Base-by-base conservation (phyloP, 2,113 vertebrate genomes). In the Oplegnathus fasciatus region DNA sequence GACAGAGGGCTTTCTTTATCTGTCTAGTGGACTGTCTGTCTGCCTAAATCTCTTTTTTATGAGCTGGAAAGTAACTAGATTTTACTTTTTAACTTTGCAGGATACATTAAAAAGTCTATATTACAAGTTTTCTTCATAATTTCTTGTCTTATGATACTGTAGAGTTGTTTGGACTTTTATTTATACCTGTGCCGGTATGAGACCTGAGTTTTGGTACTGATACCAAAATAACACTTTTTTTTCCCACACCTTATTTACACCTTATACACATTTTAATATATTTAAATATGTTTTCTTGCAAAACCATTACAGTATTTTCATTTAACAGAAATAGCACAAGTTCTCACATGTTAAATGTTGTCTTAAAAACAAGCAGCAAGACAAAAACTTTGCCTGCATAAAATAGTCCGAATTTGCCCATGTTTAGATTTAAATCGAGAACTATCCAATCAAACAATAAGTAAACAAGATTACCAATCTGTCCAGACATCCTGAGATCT, bases 1-100 rank as follows among this genome's bases (percentile, higher is more conserved):
- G 82, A 89, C 84, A 22, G 67, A 80, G 69, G 32, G 60, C 82
- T 83, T 58, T 72, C 69, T 90, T 89, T 78, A 80, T 93, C 84
- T 77, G 83, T 76, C 73, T 34, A 61, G 46, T 75, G 77, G 80
- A 73, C 88, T 48, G 69, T 65, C 64, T 70, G 73, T 79, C 67
- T 62, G 78, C 75, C 44, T 48, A 13, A 13, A 24, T 54, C 10
- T 81, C 9, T 22, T 54, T 57, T 72, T 84, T 48, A 58, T 82
- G 54, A 88, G 80, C 65, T 77, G 61, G 26, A 90, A 67, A 81
- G 80, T 72, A 74, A 85, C 76, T 50, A 7, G 32, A 65, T 60
- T 65, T 6, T 8, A 76, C n/a, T 65, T 30, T 9, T 13, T 5
- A 70, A 75, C 68, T 86, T 78, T 67, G 0, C 10, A 52, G 37